Conservation (phyloP, 2,888 invertebrate genomes). For the Halictus ligatus region DNA sequence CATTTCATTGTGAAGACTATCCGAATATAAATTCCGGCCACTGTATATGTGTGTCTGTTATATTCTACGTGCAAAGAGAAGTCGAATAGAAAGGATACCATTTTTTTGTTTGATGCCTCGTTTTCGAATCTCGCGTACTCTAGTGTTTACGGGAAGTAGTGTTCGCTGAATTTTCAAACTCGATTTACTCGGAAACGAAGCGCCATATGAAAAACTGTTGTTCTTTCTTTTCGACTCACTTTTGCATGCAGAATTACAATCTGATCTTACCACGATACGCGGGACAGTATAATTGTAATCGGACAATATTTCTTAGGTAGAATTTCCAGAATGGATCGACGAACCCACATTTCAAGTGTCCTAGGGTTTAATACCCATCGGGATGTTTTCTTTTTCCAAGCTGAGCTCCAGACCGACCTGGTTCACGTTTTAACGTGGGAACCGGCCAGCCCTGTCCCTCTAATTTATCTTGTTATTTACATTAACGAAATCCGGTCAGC, state of each 20-base stretch:
- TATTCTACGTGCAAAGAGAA: too few relatives aligned
- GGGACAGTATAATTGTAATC: not conserved
- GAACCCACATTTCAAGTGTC: not conserved
- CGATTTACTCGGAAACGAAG: too few relatives aligned
- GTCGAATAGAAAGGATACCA: too few relatives aligned
- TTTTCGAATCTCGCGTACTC: too few relatives aligned
- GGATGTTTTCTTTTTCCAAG: constrained; percentile 14
- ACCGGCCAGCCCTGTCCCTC: not conserved
- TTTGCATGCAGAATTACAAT: not conserved
- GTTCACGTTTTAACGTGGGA: constrained; percentile 31
- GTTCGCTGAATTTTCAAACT: too few relatives aligned
- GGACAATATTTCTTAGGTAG: not conserved
- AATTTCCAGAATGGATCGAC: not conserved
- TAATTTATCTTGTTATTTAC: constrained; percentile 50
- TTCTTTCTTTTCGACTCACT: too few relatives aligned
- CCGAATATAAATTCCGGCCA: too few relatives aligned
- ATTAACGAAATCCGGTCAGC: constrained; percentile 38
- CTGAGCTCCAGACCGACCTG: not conserved
- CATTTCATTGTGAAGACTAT: too few relatives aligned
- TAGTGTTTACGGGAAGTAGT: too few relatives aligned
- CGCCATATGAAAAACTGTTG: too few relatives aligned
- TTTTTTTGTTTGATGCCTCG: too few relatives aligned
- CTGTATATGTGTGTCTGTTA: too few relatives aligned
- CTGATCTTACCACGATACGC: not conserved
- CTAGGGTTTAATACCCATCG: constrained; percentile 14